Base-by-base conservation (phyloP, 2,888 invertebrate species). In the Anodontia alba region DNA sequence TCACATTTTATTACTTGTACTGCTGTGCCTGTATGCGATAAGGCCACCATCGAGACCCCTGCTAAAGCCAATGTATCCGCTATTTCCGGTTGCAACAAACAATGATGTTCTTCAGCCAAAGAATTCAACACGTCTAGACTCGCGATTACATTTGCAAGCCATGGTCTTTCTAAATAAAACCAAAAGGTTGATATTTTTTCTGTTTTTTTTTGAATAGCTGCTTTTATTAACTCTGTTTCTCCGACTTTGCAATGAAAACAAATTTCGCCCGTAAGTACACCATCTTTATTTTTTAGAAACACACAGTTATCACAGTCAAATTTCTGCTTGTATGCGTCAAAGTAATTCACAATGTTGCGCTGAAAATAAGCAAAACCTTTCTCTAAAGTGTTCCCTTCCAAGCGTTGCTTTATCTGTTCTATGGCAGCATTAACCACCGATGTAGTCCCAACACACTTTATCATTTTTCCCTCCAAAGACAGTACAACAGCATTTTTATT, bases 111-210 rank as follows among this genome's bases (percentile, higher is more conserved):
- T 54, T 54, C 54, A 20, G 54, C 54, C 10, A 54, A n/a, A 10
- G 54, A 20, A 7, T 54, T 12, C 15, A 54, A 54, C 3, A 26
- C n/a, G 5, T 54, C 26, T 26, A 54, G 23, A 54, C 15, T 23
- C 15, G 26, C 26, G 15, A 54, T 26, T 3, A 5, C n/a, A 26
- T 54, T 54, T 26, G 54, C 54, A 20, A 54, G n/a, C 54, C 54
- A 54, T 26, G 54, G 54, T 54, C 54, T n/a, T 26, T 54, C 15
- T 26, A 54, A 54, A 26, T 26, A 10, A 26, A 54, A 54, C 54
- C 54, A 54, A n/a, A 54, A 54, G 17, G 54, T 54, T 54, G 54
- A 54, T 54, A 54, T 54, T n/a, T 10, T 54, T 26, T 23, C 54
- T 54, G 54, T 26, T 54, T 54, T 7, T 26, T 54, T 26, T 26